phyloP scores from a whole-genome alignment of 2,797 vertebrate species.

The Channallabes apus region DNA sequence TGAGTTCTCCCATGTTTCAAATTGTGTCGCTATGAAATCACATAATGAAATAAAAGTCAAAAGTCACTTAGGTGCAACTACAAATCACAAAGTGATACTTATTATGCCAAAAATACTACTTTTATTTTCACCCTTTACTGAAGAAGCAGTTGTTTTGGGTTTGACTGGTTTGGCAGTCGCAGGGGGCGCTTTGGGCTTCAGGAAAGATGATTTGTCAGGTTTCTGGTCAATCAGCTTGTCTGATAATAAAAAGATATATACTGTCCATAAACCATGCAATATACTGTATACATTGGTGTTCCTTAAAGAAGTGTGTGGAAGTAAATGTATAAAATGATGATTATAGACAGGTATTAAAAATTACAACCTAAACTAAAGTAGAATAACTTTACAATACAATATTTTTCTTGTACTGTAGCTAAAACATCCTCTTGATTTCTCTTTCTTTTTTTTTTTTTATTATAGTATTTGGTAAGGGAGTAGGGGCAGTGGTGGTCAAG shows the following conservation, averaged over 20 bases:
- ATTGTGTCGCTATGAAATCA: conserved; percentile 56
- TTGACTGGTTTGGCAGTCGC: conserved; percentile 66
- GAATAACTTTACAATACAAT: too few species aligned
- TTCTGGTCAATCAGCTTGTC: conserved; percentile 65
- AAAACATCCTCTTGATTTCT: neutral
- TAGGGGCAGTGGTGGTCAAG: too few species aligned
- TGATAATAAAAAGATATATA: conserved; percentile 27
- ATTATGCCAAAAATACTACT: neutral
- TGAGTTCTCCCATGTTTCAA: conserved; percentile 78
- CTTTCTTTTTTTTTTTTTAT: neutral
- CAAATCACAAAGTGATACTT: neutral
- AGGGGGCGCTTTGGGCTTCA: conserved; percentile 58
- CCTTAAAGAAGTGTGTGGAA: neutral
- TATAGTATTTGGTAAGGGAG: neutral
- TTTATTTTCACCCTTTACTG: conserved; percentile 29
- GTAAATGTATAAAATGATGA: neutral
- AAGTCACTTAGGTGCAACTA: neutral
- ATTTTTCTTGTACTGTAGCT: neutral
- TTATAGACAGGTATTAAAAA: neutral
- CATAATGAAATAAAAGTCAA: neutral
- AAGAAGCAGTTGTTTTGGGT: conserved; percentile 50
- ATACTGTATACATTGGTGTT: neutral
- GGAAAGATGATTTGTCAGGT: conserved; percentile 59
- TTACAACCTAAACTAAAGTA: neutral
- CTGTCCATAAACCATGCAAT: too few species aligned